Conservation (phyloP, 2,888 invertebrate genomes). For the Tinea trinotella region DNA sequence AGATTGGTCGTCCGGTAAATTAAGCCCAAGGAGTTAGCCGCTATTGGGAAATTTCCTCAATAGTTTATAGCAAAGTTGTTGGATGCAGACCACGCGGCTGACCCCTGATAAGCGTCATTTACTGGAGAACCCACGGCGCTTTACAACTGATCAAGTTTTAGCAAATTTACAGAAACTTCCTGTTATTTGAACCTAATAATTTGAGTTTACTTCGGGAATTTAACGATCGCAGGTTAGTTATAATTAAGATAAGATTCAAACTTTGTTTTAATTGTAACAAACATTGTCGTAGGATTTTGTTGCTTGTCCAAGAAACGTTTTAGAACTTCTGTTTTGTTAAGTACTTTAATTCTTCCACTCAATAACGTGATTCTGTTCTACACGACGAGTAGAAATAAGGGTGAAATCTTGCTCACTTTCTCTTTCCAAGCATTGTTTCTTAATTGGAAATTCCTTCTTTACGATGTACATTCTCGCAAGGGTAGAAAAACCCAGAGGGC, state of each 20-base stretch:
- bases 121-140: constrained; percentile 30
- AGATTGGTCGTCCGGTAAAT: constrained; percentile 46
- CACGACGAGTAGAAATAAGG: constrained; percentile 5
- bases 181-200: constrained; percentile 32
- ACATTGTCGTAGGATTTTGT: constrained; percentile 2
- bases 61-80: constrained; percentile 31
- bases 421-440: constrained; percentile 45
- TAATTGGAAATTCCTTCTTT: constrained; percentile 57
- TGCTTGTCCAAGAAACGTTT: not conserved
- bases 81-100: constrained; percentile 15
- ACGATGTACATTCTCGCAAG: constrained; percentile 36
- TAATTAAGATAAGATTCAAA: not conserved
- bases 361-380: constrained; percentile 5
- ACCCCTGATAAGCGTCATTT: constrained; percentile 46
- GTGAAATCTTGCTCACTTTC: constrained; percentile 3
- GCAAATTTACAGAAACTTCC: constrained; percentile 35
- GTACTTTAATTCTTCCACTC: constrained; percentile 15
- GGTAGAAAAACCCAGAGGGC: constrained; percentile 28
- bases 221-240: constrained; percentile 6
- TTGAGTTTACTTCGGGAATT: not conserved
- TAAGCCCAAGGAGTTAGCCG: constrained; percentile 34
- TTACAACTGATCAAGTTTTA: constrained; percentile 31
- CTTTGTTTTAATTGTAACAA: constrained; percentile 10
- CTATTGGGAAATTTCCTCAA: constrained; percentile 39
- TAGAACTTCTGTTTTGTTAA: constrained; percentile 5